A percentile compares a stretch with the other conserved stretches of the same genome.
Evolutionary conservation across 1,140 invertebrate genomes (phyloP).

Genomic region (Lineus longissimus): DNA sequence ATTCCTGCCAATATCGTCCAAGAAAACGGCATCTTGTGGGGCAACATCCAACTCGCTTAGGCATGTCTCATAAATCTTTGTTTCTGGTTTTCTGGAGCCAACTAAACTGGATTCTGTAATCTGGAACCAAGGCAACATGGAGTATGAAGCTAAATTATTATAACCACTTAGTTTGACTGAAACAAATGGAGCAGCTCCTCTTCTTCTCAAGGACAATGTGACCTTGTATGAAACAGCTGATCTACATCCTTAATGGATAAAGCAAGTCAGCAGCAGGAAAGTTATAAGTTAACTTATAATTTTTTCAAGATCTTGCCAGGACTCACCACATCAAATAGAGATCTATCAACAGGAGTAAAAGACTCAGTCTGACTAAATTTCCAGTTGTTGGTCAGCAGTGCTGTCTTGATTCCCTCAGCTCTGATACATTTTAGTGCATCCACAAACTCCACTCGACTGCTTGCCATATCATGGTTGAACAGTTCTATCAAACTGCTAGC

Average conservation of each 20-base stretch:
- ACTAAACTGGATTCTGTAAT: constrained; percentile 52
- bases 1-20: constrained; percentile 54
- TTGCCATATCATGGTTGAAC: constrained; percentile 10
- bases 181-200: not conserved
- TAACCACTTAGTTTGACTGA: not conserved
- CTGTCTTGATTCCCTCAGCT: constrained; percentile 50
- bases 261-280: too few relatives aligned
- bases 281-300: too few relatives aligned
- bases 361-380: constrained; percentile 22
- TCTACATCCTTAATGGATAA: too few relatives aligned
- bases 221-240: too few relatives aligned
- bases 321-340: constrained; percentile 47
- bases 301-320: too few relatives aligned
- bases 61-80: constrained; percentile 43
- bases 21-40: constrained; percentile 47
- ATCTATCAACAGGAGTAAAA: constrained; percentile 28
- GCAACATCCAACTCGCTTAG: constrained; percentile 38
- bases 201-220: not conserved
- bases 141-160: not conserved
- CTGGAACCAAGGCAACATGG: constrained; percentile 23
- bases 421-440: constrained; percentile 45
- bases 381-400: constrained; percentile 56
- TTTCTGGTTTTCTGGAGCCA: constrained; percentile 50
- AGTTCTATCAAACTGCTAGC: constrained; percentile 24
- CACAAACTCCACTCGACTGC: constrained; percentile 44